phyloP scores from a whole-genome alignment of 1,140 invertebrate species.

The Pseudomyrmex gracilis region DNA sequence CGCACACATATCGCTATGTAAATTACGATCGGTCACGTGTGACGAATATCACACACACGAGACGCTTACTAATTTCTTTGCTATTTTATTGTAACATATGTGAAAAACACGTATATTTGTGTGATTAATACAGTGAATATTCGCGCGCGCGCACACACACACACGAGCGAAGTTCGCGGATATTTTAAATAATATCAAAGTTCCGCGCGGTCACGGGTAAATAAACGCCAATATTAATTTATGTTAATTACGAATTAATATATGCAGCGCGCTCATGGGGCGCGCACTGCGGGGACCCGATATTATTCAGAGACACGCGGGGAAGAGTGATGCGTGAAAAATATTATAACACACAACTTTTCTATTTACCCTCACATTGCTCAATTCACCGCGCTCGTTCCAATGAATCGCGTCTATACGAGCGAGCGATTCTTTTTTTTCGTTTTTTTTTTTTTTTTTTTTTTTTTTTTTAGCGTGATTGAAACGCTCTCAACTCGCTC shows the following conservation, averaged over 20 bases:
- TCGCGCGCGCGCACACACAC: neutral
- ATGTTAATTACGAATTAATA: constrained; percentile 59
- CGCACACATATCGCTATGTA: neutral
- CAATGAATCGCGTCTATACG: constrained; percentile 2
- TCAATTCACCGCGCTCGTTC: neutral
- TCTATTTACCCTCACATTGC: constrained; percentile 40
- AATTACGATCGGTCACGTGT: neutral
- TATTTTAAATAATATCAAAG: constrained; percentile 41
- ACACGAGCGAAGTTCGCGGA: neutral
- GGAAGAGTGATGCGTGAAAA: neutral
- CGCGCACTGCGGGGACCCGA: neutral
- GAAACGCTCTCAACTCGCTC: constrained; percentile 41
- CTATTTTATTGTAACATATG: too few species aligned
- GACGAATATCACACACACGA: neutral
- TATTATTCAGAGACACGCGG: constrained; percentile 26
- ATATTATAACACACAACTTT: constrained; percentile 19
- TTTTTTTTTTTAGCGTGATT: constrained; percentile 52
- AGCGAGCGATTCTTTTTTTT: neutral
- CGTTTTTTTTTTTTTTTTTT: too few species aligned
- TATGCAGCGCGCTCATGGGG: neutral
- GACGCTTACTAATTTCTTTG: too few species aligned
- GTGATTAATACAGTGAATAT: too few species aligned
- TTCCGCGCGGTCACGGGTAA: constrained; percentile 15
- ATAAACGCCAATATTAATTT: constrained; percentile 58
- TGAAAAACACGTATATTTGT: too few species aligned